Conservation (phyloP, 2,888 invertebrate genomes). For the Ecliptopera silaceata region DNA sequence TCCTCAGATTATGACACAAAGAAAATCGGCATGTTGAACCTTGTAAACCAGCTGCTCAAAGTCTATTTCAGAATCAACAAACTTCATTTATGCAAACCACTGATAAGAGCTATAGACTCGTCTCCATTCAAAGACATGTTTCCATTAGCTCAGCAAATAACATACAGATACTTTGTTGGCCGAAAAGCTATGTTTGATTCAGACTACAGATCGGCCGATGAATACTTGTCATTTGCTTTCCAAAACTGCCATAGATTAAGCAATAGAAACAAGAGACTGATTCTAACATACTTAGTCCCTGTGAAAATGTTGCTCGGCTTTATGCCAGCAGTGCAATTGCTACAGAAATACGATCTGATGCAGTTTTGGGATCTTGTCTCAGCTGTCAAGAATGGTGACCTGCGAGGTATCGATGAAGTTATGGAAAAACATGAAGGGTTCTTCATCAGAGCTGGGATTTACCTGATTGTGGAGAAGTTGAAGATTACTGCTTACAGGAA, state of each 20-base stretch:
- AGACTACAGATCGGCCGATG: conserved; percentile 96
- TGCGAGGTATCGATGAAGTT: conserved; percentile 91
- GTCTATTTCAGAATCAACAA: conserved; percentile 96
- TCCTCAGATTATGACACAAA: conserved; percentile 96
- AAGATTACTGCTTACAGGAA: conserved; percentile 98
- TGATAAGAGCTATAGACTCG: conserved; percentile 98
- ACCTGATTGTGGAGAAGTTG: conserved; percentile 97
- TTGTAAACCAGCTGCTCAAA: conserved; percentile 98
- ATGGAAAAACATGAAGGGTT: conserved; percentile 94
- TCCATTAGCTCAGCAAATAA: conserved; percentile 95
- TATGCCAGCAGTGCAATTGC: conserved; percentile 92
- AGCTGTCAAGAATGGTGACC: conserved; percentile 95
- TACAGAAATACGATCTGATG: conserved; percentile 94
- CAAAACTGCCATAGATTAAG: conserved; percentile 92
- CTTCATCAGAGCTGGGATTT: conserved; percentile 98
- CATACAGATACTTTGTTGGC: conserved; percentile 98
- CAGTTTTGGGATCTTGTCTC: conserved; percentile 95
- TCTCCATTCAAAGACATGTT: conserved; percentile 95
- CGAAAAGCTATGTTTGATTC: conserved; percentile 99
- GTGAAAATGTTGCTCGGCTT: conserved; percentile 98
- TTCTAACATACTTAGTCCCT: conserved; percentile 97
- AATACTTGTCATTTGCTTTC: conserved; percentile 96
- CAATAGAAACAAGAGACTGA: conserved; percentile 93
- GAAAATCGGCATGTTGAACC: conserved; percentile 96
- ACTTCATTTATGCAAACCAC: conserved; percentile 94